Percentiles rank a stretch among this genome's conserved stretches.
Evolutionary conservation across 2,888 invertebrate genomes (phyloP).

Genomic region (Mellilla xanthometata): DNA sequence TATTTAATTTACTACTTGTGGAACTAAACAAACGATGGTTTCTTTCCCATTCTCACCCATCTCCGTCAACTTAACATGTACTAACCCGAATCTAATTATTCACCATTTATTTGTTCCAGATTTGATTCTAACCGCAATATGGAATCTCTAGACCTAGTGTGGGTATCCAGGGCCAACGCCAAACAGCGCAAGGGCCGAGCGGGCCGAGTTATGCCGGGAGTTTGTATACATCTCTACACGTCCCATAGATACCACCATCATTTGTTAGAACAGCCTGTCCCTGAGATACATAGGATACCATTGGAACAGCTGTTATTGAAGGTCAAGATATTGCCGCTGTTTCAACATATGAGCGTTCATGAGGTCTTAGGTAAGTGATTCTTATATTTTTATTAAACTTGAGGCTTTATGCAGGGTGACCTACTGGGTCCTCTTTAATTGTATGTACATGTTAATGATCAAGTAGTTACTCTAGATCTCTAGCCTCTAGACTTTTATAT

Average conservation of each 20-base stretch:
- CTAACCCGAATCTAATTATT: no score
- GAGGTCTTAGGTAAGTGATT: constrained; percentile 73
- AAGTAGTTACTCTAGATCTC: no score
- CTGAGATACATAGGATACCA: constrained; percentile 95
- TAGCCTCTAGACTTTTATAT: no score
- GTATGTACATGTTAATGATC: no score
- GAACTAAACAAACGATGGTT: no score
- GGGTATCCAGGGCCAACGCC: constrained; percentile 96
- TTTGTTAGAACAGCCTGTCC: constrained; percentile 88
- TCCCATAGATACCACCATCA: constrained; percentile 86
- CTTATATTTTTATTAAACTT: no score
- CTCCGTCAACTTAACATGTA: no score
- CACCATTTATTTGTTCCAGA: no score
- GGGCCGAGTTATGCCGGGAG: constrained; percentile 94
- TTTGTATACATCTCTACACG: constrained; percentile 94
- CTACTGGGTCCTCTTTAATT: no score
- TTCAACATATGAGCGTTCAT: constrained; percentile 72
- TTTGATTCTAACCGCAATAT: constrained; percentile 92
- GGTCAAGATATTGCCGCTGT: constrained; percentile 86
- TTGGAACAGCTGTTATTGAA: constrained; percentile 91
- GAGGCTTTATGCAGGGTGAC: no score
- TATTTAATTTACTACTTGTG: no score
- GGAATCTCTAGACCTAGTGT: constrained; percentile 93
- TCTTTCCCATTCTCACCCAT: no score
- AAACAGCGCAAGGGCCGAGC: constrained; percentile 95